These are phyloP conservation scores for Paedocypris sp. DNA, from an alignment of 2,113 vertebrate species.

Conservation along the genomic window DNA sequence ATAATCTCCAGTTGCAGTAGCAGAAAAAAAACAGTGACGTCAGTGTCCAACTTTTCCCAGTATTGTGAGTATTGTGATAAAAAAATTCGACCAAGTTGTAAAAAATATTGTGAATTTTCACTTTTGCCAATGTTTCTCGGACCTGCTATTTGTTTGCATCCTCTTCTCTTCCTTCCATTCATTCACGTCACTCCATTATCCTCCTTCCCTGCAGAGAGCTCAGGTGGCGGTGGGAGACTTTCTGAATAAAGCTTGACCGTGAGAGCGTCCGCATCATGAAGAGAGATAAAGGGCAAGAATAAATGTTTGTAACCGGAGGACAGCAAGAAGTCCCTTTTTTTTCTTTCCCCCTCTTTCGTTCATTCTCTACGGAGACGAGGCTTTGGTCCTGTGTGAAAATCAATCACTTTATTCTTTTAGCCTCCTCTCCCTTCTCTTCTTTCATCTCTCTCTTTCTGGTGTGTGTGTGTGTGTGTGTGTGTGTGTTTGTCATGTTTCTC, in stretches of 20 bases:
- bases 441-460: constrained; percentile 16
- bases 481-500: background rate
- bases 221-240: constrained; percentile 31
- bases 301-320: constrained; percentile 41
- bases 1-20: no score
- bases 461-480: constrained; percentile 1
- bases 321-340: constrained; percentile 35
- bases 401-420: constrained; percentile 53
- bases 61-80: no score
- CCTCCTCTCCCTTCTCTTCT: constrained; percentile 30
- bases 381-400: constrained; percentile 56
- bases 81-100: no score
- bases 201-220: constrained; percentile 18
- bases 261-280: constrained; percentile 35
- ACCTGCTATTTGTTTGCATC: background rate
- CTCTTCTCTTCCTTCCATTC: background rate
- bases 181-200: background rate
- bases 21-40: no score
- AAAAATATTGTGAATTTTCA: no score
- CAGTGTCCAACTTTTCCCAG: no score
- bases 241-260: constrained; percentile 39
- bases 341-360: constrained; percentile 30
- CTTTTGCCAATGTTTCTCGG: no score
- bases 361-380: constrained; percentile 46
- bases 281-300: constrained; percentile 32